Percentiles rank a stretch among this genome's conserved stretches.
Evolutionary conservation across 2,888 invertebrate species (phyloP).

Genomic region (Calameuta pallipes): DNA sequence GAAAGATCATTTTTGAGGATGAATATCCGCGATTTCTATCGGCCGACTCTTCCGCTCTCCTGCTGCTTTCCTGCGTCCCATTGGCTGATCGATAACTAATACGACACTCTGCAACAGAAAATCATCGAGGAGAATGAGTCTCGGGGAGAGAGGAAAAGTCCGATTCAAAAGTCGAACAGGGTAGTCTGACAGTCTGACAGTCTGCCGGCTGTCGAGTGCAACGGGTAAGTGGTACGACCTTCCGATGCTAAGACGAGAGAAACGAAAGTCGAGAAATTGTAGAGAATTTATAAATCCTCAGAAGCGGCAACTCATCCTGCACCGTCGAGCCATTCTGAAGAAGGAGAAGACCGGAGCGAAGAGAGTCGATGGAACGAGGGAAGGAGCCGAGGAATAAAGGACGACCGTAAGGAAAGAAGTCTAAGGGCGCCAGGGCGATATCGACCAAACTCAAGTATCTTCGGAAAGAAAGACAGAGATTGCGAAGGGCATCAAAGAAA

Average conservation of each 20-base stretch:
- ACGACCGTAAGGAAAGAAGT: neutral
- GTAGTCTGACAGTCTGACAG: neutral
- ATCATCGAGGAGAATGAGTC: neutral
- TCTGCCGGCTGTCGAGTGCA: neutral
- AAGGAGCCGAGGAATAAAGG: neutral
- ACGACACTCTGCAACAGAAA: neutral
- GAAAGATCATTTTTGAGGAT: neutral
- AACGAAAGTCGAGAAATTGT: neutral
- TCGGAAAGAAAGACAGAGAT: neutral
- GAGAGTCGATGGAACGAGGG: neutral
- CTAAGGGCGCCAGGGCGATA: conserved; percentile 32
- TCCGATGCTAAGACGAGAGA: neutral
- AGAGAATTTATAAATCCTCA: neutral
- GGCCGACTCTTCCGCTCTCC: neutral
- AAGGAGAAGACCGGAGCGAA: neutral
- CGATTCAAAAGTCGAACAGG: neutral
- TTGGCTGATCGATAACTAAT: neutral
- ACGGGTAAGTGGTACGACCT: neutral
- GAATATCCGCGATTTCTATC: neutral
- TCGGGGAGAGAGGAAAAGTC: neutral
- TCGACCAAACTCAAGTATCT: conserved; percentile 39
- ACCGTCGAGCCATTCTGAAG: neutral
- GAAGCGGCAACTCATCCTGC: neutral
- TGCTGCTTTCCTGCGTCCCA: neutral
- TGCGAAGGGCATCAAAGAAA: neutral